Base-by-base conservation (phyloP, 1,140 invertebrate genomes). In the Drosophila orosa region DNA sequence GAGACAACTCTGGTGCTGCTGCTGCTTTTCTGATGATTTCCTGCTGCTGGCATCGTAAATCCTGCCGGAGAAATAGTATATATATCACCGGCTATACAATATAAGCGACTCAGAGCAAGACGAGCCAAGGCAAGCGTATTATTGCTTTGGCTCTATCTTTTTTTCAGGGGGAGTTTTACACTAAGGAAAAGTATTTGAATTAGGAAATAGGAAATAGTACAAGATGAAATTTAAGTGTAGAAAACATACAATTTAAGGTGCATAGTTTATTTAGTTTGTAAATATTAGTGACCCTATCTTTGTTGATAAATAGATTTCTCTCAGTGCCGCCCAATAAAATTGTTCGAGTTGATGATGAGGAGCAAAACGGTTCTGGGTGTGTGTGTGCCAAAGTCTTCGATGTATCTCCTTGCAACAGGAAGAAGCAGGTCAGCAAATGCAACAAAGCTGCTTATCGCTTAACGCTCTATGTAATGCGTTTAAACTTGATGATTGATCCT, bases 381-480 rank as follows among this genome's bases (percentile, higher is more conserved):
- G 47, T 48, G 37, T 27, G 31, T 59, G 35, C 19, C 72, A 35
- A 65, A 42, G 57, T 42, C 77, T 66, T 65, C 59, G 66, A 78
- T 87, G 57, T 63, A 71, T 80, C 60, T 72, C 40, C 57, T 39
- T 45, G 61, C 52, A 67, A 56, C 52, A 39, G 72, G 73, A 76
- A 62, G 78, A 44, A 80, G 77, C 74, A 66, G 66, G 66, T 69
- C 57, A 63, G 47, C 29, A 66, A 80, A 80, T 83, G 83, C 83
- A 87, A 83, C 83, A 87, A 87, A 87, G 83, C 83, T 87, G 83
- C 83, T 87, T 87, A 87, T 89, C 83, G 84, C 81, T 87, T 89
- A 89, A 87, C 83, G 83, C 84, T 83, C 75, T 67, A 60, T 83
- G 84, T 89, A 87, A 87, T 87, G 83, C 83, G 84, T 87, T 87